These are phyloP conservation scores for Metalampra italica DNA, from an alignment of 2,888 invertebrate genomes.

Conservation along the genomic window DNA sequence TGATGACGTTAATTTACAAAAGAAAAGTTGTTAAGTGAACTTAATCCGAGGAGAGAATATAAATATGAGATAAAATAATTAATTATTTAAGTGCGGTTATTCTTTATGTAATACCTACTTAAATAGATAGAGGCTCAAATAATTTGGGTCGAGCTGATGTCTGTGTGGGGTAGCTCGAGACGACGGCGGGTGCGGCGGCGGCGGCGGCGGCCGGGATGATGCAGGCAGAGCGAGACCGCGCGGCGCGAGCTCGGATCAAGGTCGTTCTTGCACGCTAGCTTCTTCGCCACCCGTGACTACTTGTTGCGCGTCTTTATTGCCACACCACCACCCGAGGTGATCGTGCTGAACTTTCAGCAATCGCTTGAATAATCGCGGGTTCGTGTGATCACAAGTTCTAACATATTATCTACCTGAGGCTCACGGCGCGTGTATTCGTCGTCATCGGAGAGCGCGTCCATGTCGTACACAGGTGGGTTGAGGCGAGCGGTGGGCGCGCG, in stretches of 20 bases:
- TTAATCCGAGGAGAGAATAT: too few relatives aligned
- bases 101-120: too few relatives aligned
- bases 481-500: slow-evolving; percentile 41
- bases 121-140: too few relatives aligned
- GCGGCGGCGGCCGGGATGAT: slow-evolving; percentile 32
- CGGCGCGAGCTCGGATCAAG: slow-evolving; percentile 51
- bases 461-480: slow-evolving; percentile 42
- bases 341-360: slow-evolving; percentile 19
- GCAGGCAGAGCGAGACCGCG: slow-evolving; percentile 45
- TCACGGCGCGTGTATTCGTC: slow-evolving; percentile 69
- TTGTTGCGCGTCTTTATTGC: slow-evolving; percentile 57
- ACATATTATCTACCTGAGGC: slow-evolving; percentile 65
- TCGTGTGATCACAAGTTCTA: background rate
- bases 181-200: slow-evolving; percentile 3
- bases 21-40: too few relatives aligned
- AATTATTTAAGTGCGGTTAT: too few relatives aligned
- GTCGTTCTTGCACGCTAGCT: slow-evolving; percentile 60
- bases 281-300: slow-evolving; percentile 43
- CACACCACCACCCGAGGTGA: slow-evolving; percentile 16
- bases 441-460: slow-evolving; percentile 76
- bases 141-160: too few relatives aligned
- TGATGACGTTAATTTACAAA: too few relatives aligned
- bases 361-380: background rate
- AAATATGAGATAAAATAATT: too few relatives aligned
- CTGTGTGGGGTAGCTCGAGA: background rate